phyloP scores from a whole-genome alignment of 2,888 invertebrate species.

The Apeira syringaria region DNA sequence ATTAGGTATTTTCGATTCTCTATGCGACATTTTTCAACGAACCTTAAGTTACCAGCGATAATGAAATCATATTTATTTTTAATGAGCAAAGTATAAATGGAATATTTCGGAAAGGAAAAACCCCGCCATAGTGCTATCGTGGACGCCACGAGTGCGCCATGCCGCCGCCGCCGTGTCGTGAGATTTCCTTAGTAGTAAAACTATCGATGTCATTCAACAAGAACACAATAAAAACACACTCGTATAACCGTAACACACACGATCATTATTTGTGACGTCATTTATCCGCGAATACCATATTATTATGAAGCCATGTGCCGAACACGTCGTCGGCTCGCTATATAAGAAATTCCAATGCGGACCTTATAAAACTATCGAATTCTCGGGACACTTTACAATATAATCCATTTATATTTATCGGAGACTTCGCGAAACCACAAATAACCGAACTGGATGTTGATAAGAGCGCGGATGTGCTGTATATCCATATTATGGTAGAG shows the following conservation, averaged over 20 bases:
- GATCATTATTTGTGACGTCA: slow-evolving; percentile 57
- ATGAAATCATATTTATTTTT: neutral
- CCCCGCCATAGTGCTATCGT: slow-evolving; percentile 72
- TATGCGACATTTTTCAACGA: slow-evolving; percentile 1
- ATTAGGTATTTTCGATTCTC: slow-evolving; percentile 29
- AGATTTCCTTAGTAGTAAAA: slow-evolving; percentile 7
- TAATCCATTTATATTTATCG: slow-evolving; percentile 82
- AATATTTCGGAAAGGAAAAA: slow-evolving; percentile 44
- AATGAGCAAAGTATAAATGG: neutral
- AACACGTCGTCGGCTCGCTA: slow-evolving; percentile 77
- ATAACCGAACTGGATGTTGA: slow-evolving; percentile 76
- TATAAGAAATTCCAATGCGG: slow-evolving; percentile 80
- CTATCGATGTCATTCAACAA: slow-evolving; percentile 8
- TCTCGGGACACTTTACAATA: slow-evolving; percentile 75
- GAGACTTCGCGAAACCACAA: slow-evolving; percentile 79
- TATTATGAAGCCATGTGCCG: slow-evolving; percentile 78
- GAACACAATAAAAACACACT: slow-evolving; percentile 53
- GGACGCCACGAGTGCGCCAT: slow-evolving; percentile 74
- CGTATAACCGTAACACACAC: slow-evolving; percentile 51
- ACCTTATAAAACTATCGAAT: slow-evolving; percentile 68
- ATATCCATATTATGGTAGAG: slow-evolving; percentile 79
- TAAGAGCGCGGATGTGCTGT: slow-evolving; percentile 76
- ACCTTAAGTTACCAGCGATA: neutral
- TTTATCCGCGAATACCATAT: slow-evolving; percentile 68
- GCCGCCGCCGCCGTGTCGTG: slow-evolving; percentile 10